Conservation (phyloP, 2,888 invertebrate species). For the Dolichopus griseipennis region DNA sequence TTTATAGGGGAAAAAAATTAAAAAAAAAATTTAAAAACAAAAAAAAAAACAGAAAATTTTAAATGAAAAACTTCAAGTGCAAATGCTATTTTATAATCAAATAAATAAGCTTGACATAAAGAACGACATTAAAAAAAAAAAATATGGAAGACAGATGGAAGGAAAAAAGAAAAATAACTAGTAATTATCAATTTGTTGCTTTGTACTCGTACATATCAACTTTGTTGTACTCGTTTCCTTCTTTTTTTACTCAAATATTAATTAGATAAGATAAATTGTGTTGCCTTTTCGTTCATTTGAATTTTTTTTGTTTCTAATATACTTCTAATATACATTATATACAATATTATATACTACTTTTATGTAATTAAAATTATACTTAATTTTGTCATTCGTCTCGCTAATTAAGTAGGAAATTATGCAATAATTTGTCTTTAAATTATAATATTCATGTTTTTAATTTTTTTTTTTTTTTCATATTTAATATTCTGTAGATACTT, state of each 20-base stretch:
- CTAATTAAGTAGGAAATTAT: constrained; percentile 4
- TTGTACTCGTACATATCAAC: neutral
- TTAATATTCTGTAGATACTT: neutral
- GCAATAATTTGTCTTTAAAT: neutral
- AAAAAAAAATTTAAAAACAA: no score
- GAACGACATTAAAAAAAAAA: neutral
- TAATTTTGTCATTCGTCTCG: neutral
- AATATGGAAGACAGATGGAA: neutral
- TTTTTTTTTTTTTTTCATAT: neutral
- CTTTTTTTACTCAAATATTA: neutral
- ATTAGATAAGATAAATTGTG: neutral
- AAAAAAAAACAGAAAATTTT: no score
- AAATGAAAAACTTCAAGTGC: neutral
- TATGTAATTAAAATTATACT: neutral
- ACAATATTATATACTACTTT: neutral
- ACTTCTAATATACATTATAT: neutral
- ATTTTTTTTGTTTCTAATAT: neutral
- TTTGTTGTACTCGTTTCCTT: neutral
- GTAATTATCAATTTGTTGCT: neutral
- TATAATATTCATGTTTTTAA: neutral
- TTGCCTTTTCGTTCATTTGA: neutral
- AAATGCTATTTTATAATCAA: neutral
- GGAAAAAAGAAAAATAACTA: neutral
- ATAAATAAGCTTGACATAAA: neutral
- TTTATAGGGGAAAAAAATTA: no score